Evolutionary conservation across 2,113 vertebrate genomes (phyloP), one percentile per base, ranked within the genome.

Genomic region (Cochlearius cochlearius): DNA sequence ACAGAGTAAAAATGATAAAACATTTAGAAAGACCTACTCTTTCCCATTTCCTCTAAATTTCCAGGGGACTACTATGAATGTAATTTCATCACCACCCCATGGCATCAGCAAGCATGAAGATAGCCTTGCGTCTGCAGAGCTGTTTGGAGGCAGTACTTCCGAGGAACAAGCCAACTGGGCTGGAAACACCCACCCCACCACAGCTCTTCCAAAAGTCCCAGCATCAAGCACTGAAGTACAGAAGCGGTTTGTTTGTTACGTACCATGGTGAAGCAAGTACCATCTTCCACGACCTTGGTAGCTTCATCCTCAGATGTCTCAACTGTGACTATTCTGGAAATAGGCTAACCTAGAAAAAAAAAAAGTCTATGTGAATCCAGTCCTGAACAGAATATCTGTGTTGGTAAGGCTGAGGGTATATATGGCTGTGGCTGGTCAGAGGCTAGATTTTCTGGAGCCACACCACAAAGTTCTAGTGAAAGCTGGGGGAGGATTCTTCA

Each of bases 131-230:
- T 10, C 38, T 47, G 32, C 71, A 81, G 52, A 82, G 58, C 16
- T 66, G 10, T 71, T 73, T 0, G 0, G 41, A 68, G 27, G 16
- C 26, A 60, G 22, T 22, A 18, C 30, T 69, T 86, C 36, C 12
- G 12, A 78, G 34, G 41, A 78, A n/a, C 0, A 0, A 11, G 10
- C 38, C 0, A 0, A 5, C 47, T 68, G 74, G 29, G 18, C 60
- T 91, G 47, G 36, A 71, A 82, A 72, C 7, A 75, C 2, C 17
- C 21, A 21, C 10, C 25, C 45, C 25, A 39, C 27, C 19, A 29
- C 32, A 50, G 10, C 15, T 63, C 43, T 55, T 67, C 39, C 30
- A 52, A 34, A 80, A 92, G 66, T 63, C 17, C 16, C 62, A 82
- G 21, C 34, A 90, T 66, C 58, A 79, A 52, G 18, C 45, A 63